These are phyloP conservation scores for Luperina nickerlii DNA, from an alignment of 2,888 invertebrate genomes.

Conservation along the genomic window DNA sequence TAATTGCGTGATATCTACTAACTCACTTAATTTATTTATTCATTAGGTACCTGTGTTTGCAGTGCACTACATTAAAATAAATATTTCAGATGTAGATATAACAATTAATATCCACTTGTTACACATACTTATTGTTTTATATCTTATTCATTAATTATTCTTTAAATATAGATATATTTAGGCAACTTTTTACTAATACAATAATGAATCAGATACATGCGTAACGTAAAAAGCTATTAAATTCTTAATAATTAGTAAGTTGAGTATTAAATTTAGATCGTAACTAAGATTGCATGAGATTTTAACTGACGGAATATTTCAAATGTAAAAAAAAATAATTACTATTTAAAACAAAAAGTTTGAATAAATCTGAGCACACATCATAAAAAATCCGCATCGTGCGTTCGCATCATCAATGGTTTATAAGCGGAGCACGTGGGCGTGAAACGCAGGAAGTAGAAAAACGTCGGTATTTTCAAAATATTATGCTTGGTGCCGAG, in stretches of 20 bases:
- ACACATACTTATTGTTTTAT: conserved; percentile 51
- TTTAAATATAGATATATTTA: conserved; percentile 60
- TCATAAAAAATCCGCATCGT: conserved; percentile 23
- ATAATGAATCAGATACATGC: conserved; percentile 51
- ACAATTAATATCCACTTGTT: conserved; percentile 46
- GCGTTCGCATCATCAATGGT: background rate
- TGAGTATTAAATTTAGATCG: conserved; percentile 41
- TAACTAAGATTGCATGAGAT: conserved; percentile 26
- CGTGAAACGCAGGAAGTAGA: conserved; percentile 2
- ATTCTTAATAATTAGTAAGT: conserved; percentile 23
- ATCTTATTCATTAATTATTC: conserved; percentile 53
- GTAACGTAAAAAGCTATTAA: conserved; percentile 39
- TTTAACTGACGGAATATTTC: conserved; percentile 15
- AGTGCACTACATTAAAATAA: conserved; percentile 69
- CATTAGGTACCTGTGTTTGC: conserved; percentile 67
- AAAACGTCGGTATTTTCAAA: background rate
- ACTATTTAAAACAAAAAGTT: conserved; percentile 15
- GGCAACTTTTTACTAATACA: conserved; percentile 64
- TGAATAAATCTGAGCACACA: conserved; percentile 17
- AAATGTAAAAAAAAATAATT: background rate
- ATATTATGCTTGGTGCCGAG: background rate
- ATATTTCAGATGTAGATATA: conserved; percentile 52
- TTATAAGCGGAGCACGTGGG: background rate
- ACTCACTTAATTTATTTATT: conserved; percentile 55
- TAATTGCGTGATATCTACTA: conserved; percentile 58